Conservation (phyloP, 1,140 invertebrate species). For the Drosophila mojavensis region DNA sequence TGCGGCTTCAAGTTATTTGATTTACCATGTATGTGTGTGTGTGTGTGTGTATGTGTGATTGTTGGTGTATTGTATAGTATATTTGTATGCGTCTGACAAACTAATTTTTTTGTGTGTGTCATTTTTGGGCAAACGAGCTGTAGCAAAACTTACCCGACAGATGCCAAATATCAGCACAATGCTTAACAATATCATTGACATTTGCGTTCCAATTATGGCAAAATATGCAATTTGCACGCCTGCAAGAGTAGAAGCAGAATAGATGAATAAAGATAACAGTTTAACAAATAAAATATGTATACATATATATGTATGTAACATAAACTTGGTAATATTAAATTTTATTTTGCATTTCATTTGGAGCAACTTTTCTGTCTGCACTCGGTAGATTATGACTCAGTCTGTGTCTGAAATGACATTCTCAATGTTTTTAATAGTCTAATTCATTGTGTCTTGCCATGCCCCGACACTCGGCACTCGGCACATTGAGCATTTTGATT, state of each 20-base stretch:
- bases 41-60: neutral
- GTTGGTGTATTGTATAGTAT: neutral
- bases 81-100: neutral
- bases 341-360: no score
- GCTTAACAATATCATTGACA: constrained; percentile 89
- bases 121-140: constrained; percentile 40
- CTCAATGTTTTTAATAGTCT: constrained; percentile 10
- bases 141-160: constrained; percentile 86
- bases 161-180: constrained; percentile 88
- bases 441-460: constrained; percentile 9
- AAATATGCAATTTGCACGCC: constrained; percentile 91
- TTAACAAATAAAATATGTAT: constrained; percentile 3
- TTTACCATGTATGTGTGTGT: constrained; percentile 18
- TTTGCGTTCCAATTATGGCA: constrained; percentile 89
- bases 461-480: constrained; percentile 4
- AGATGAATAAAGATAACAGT: neutral
- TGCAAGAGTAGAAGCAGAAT: constrained; percentile 80
- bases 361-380: no score
- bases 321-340: no score
- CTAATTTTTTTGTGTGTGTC: constrained; percentile 37
- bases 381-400: no score
- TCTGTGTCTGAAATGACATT: neutral
- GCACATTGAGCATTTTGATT: constrained; percentile 47
- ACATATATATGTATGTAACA: no score
- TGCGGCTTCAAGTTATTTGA: constrained; percentile 55